Evolutionary conservation across 2,797 vertebrate genomes (phyloP), one percentile per base, ranked within the genome.

Genomic region (Tiaroga cobitis): DNA sequence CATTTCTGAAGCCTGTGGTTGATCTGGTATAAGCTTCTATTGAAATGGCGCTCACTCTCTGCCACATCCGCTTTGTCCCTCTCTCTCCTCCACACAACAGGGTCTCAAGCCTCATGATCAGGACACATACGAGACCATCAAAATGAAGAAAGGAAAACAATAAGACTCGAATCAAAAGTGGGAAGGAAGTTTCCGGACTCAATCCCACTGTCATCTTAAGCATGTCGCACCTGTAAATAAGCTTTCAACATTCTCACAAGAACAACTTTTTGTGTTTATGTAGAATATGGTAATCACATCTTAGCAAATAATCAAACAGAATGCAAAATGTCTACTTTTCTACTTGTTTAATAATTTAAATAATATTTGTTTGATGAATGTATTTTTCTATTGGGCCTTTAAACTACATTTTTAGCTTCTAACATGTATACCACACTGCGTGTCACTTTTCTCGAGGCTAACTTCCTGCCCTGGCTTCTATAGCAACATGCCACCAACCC

Each of bases 101-200:
- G 95, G 90, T 61, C 88, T 96, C 91, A 90, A 87, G 37, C 92
- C 90, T 83, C 94, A 72, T 0, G 79, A 75, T 37, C 43, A 84
- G 34, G 94, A 95, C 90, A 94, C 93, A 0, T 96, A 96, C 3
- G 94, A 96, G 84, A 93, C 91, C 34, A 94, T 96, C 24, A 87
- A 92, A 34, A 65, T 86, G 84, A 94, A 94, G 88, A 93, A 94
- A 85, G 91, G 87, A 90, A 61, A 80, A 61, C 2, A 37, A 49
- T 79, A 69, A 77, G 51, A 46, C 11, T 74, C 29, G 4, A 13
- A 65, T 16, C 0, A 41, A 34, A 49, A 70, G 59, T 63, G 7
- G 59, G 3, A 77, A 83, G 39, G 9, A 7, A 2, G 32, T 85
- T 74, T 65, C 26, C 32, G 32, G 59, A 79, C 34, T 4, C 18